These are phyloP conservation scores for Mechanitis messenoides DNA, from an alignment of 2,888 invertebrate genomes.

Conservation along the genomic window DNA sequence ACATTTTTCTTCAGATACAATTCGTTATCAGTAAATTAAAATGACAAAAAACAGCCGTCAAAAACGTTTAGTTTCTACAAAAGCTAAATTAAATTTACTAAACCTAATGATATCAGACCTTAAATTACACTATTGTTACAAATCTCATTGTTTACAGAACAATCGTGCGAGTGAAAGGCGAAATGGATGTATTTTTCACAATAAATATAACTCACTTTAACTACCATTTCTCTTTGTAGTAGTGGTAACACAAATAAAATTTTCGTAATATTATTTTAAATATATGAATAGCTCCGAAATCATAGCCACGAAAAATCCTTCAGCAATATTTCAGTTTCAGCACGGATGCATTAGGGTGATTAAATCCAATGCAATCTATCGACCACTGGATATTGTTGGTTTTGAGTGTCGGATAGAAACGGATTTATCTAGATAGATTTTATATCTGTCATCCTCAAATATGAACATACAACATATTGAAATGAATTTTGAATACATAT, in stretches of 20 bases:
- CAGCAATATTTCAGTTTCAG: conserved; percentile 15
- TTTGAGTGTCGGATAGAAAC: neutral
- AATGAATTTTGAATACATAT: neutral
- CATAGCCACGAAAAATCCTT: neutral
- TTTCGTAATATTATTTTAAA: too few relatives aligned
- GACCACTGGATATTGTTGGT: conserved; percentile 8
- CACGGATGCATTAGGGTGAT: conserved; percentile 24
- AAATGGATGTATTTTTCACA: neutral
- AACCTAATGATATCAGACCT: conserved; percentile 1
- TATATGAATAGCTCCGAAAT: neutral
- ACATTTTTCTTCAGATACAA: too few relatives aligned
- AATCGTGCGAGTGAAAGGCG: conserved; percentile 1
- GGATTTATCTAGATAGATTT: too few relatives aligned
- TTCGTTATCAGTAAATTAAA: too few relatives aligned
- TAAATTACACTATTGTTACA: conserved; percentile 6
- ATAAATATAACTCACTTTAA: neutral
- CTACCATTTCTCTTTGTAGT: neutral
- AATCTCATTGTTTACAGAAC: conserved; percentile 6
- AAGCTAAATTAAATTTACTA: neutral
- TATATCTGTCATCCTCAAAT: neutral
- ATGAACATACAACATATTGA: neutral
- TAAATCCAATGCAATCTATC: conserved; percentile 20
- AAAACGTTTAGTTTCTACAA: neutral
- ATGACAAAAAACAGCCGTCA: too few relatives aligned
- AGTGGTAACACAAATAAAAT: neutral